A percentile compares a stretch with the other conserved stretches of the same genome.
phyloP scores from a whole-genome alignment of 2,888 invertebrate species.

The Ophion obscuratus region DNA sequence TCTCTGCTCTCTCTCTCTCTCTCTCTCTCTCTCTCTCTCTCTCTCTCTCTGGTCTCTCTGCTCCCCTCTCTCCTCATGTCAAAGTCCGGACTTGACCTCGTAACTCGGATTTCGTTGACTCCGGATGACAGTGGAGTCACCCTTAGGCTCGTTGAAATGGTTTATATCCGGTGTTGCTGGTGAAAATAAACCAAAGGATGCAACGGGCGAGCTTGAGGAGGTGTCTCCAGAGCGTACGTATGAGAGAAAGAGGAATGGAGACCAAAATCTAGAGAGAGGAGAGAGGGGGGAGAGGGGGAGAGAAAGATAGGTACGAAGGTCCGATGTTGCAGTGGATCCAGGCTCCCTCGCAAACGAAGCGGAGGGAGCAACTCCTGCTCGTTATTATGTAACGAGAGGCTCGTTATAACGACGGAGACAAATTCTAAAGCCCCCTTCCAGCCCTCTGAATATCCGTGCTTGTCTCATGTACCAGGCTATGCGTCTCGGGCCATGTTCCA shows the following conservation, averaged over 20 bases:
- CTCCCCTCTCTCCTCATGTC: background rate
- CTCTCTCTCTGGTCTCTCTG: background rate
- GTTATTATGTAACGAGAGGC: conserved; percentile 83
- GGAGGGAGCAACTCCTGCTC: conserved; percentile 75
- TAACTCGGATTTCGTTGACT: conserved; percentile 76
- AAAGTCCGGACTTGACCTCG: conserved; percentile 69
- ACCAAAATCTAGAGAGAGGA: conserved; percentile 16
- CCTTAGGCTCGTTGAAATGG: conserved; percentile 35
- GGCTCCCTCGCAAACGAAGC: conserved; percentile 78
- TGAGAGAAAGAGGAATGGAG: no score
- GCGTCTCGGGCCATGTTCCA: conserved; percentile 35
- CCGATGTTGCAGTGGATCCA: conserved; percentile 74
- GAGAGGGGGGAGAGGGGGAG: conserved; percentile 56
- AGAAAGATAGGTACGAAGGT: conserved; percentile 71
- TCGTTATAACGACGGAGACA: conserved; percentile 83
- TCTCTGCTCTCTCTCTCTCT: conserved; percentile 3
- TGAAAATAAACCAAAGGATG: conserved; percentile 50
- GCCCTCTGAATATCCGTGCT: conserved; percentile 64
- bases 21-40: background rate
- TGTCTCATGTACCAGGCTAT: conserved; percentile 39
- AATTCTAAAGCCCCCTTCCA: conserved; percentile 77
- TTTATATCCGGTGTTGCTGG: conserved; percentile 53
- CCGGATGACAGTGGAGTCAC: conserved; percentile 68
- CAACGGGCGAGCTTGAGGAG: conserved; percentile 40
- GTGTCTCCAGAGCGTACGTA: background rate